Evolutionary conservation across 2,113 vertebrate genomes (phyloP).

Genomic region (Galemys pyrenaicus): DNA sequence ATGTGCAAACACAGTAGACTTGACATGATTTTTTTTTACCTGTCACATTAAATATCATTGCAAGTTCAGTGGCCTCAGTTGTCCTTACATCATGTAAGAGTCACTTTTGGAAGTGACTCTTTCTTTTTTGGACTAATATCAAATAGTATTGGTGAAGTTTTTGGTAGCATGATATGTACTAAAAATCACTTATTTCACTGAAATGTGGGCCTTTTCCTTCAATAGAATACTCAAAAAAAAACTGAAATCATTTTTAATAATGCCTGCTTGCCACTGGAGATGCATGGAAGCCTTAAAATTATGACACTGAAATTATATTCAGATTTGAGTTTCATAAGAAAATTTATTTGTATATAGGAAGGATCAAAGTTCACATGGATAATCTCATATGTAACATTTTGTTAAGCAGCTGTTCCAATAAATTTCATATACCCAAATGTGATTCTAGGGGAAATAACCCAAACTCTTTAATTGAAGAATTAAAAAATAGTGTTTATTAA

Average conservation of each 20-base stretch:
- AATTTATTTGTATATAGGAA: not conserved
- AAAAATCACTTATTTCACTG: not conserved
- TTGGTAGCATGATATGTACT: not conserved
- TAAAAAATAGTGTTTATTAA: conserved; percentile 50
- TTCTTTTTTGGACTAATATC: not conserved
- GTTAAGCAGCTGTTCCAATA: not conserved
- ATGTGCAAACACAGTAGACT: not conserved
- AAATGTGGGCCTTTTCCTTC: not conserved
- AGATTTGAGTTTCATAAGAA: conserved; percentile 16
- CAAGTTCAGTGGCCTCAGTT: not conserved
- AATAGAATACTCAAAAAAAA: not conserved
- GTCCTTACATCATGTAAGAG: not conserved
- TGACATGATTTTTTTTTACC: not conserved
- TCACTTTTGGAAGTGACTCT: not conserved
- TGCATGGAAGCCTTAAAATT: not conserved
- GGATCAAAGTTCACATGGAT: not conserved
- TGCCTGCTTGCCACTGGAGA: not conserved
- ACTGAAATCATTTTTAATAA: not conserved
- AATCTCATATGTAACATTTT: not conserved
- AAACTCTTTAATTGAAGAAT: conserved; percentile 21
- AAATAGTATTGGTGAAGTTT: not conserved
- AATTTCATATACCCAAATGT: not conserved
- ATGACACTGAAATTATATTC: conserved; percentile 32
- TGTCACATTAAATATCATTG: not conserved
- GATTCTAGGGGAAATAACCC: not conserved